These are phyloP conservation scores for Adrianichthys oophorus DNA, from an alignment of 2,797 vertebrate species.

Conservation along the genomic window DNA sequence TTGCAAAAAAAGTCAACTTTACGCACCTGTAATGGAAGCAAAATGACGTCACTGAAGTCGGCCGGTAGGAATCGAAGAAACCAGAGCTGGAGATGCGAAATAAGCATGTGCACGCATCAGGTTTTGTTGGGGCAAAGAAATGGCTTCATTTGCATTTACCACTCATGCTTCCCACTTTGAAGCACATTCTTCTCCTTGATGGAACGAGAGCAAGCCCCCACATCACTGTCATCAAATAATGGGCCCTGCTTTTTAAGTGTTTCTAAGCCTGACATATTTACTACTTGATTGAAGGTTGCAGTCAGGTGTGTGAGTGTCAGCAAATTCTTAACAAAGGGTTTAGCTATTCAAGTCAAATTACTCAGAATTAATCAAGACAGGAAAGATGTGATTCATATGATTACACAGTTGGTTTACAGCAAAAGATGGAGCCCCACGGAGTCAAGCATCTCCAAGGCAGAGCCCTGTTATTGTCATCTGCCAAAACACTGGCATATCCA, in stretches of 20 bases:
- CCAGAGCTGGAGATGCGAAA: background rate
- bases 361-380: slow-evolving; percentile 38
- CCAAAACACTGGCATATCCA: background rate
- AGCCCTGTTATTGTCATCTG: slow-evolving; percentile 8
- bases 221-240: slow-evolving; percentile 17
- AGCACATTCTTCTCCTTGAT: slow-evolving; percentile 40
- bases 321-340: slow-evolving; percentile 39
- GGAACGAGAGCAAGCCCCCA: slow-evolving; percentile 15
- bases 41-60: no score
- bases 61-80: no score
- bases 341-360: slow-evolving; percentile 25
- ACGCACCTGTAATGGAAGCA: no score
- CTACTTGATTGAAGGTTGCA: slow-evolving; percentile 63
- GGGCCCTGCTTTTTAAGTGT: slow-evolving; percentile 57
- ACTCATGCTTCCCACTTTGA: slow-evolving; percentile 5
- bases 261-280: slow-evolving; percentile 66
- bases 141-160: slow-evolving; percentile 13
- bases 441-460: slow-evolving; percentile 16
- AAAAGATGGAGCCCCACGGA: slow-evolving; percentile 10
- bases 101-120: background rate
- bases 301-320: slow-evolving; percentile 34
- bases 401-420: slow-evolving; percentile 27
- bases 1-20: slow-evolving; percentile 14
- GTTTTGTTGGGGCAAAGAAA: slow-evolving; percentile 20
- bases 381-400: slow-evolving; percentile 52